Conservation (phyloP, 2,888 invertebrate genomes). For the Calephelis perditalis region DNA sequence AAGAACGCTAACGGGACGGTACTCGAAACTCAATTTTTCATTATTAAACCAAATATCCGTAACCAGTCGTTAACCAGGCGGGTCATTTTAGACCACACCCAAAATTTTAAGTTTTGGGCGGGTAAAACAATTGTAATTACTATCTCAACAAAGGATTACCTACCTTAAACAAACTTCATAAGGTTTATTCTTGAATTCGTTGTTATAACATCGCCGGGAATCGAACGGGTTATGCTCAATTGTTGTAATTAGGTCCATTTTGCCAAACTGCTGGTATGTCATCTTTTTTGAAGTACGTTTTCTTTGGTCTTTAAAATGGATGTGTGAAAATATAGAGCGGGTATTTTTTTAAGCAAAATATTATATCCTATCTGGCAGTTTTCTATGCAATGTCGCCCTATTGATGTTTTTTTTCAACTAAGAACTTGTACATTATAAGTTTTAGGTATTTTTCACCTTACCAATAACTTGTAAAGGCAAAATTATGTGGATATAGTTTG, state of each 20-base stretch:
- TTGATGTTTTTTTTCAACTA: too few species aligned
- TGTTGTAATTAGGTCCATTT: slow-evolving; percentile 6
- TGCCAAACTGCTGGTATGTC: slow-evolving; percentile 2
- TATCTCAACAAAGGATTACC: too few species aligned
- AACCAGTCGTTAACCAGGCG: neutral
- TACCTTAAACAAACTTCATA: neutral
- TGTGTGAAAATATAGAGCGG: neutral
- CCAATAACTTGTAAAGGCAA: too few species aligned
- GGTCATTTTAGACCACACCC: neutral
- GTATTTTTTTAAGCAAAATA: neutral
- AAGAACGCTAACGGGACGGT: too few species aligned
- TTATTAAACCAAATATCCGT: neutral
- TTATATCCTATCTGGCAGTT: too few species aligned
- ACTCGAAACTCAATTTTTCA: neutral
- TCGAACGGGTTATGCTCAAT: slow-evolving; percentile 11
- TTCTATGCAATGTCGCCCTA: too few species aligned
- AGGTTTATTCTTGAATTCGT: neutral
- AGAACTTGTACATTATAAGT: too few species aligned
- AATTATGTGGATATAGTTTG: too few species aligned
- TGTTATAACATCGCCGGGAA: slow-evolving; percentile 2
- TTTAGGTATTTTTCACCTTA: too few species aligned
- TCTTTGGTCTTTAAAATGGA: neutral
- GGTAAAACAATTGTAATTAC: neutral
- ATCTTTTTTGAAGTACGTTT: slow-evolving; percentile 2
- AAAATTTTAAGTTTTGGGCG: neutral